Base-by-base conservation (phyloP, 2,888 invertebrate genomes). In the Vannuccia rotundouncinata region DNA sequence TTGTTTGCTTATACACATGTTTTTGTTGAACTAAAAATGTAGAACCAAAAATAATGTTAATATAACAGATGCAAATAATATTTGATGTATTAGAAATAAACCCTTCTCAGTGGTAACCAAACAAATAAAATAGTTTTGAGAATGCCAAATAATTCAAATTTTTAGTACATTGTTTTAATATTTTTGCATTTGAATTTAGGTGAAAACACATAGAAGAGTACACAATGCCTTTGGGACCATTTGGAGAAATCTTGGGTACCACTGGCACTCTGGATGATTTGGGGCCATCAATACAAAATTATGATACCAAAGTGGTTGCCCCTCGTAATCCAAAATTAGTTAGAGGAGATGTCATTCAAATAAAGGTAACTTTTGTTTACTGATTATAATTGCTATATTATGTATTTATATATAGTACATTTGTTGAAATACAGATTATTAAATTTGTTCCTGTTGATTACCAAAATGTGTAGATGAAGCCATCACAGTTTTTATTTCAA, bases 241-340 rank as follows among this genome's bases (percentile, higher is more conserved):
- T 87, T 84, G 87, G 87, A 28, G 87, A 88, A 83, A 86, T 88
- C 82, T 84, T 87, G 74, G 88, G 88, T 81, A 87, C 87, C 83
- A 87, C 87, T 27, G 86, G 86, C 81, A 87, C 87, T 83, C 83
- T 88, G 59, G 86, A 86, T 59, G 82, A 84, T 80, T 83, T 87
- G 22, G 84, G 84, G n/a, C 84, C 84, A 29, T 84, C 84, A 79
- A 83, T 81, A 22, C 82, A 83, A 60, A 83, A 85, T 77, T 87
- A 86, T 83, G 86, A 85, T 78, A 86, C 85, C 75, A 86, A 85
- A 82, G 88, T 88, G n/a, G 82, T 86, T 74, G 87, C 86, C 29
- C 88, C 88, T 60, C 84, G 86, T 75, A 88, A 88, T 81, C 88
- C 88, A 13, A 88, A 87, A 83, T 83, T 88, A 2, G 81, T 88